Evolutionary conservation across 2,113 vertebrate species (phyloP), one percentile per base, ranked within the genome.

Genomic region (Pyxicephalus adspersus): DNA sequence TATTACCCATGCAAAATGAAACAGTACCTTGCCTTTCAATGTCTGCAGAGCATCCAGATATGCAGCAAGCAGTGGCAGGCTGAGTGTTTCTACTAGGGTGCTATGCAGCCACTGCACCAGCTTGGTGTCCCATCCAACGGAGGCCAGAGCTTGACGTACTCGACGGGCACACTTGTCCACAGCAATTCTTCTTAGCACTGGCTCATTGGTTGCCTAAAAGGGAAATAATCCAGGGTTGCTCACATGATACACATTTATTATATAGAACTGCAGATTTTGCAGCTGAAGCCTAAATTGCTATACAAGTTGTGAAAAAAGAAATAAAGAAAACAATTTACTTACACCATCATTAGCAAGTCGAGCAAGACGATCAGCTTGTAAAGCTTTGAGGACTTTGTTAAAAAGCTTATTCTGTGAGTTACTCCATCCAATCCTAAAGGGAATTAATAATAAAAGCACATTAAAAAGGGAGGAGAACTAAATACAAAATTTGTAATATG

Each of bases 41-140:
- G 98, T 99, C 88, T 99, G 98, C 90, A 99, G 87, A 25, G 98
- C 96, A 61, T 99, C 98, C 86, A 99, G 84, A 87, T 99, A 99
- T 0, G 98, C 96, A 0, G 97, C 96, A 66, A 99, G 91, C 95
- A 98, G 95, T 0, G 96, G 92, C 31, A 99, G 92, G 81, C 96
- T 99, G 72, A 99, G 91, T 2, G 97, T 97, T 68, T 98, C 98
- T 82, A 99, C 95, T 28, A 99, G 86, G 0, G 95, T 98, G 0
- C 89, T 93, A 85, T 99, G 98, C 1, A 99, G 91, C 98, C 98
- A 99, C 90, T 99, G 97, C 29, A 95, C 96, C 83, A 99, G 90
- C 82, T 97, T 99, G 84, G 92, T 92, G 85, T 99, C 98, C 98
- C 98, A 99, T 90, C 88, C 95, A 4, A 98, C 94, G 0, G 95